Evolutionary conservation across 2,797 vertebrate genomes (phyloP).

Genomic region (Anguilla marmorata): DNA sequence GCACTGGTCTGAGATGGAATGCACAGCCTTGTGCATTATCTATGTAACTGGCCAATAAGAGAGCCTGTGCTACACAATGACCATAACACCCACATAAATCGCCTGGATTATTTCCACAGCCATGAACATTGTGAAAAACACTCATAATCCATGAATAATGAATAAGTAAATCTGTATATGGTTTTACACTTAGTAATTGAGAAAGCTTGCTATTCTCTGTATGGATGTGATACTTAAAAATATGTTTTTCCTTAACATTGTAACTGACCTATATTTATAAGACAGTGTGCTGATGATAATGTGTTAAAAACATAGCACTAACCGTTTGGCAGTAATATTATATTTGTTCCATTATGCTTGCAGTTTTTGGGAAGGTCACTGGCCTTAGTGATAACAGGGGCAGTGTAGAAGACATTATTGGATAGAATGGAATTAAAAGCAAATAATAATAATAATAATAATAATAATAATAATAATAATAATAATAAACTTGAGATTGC

Average conservation of each 20-base stretch:
- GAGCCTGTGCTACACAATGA: no score
- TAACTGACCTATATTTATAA: background rate
- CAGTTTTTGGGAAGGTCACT: background rate
- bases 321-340: background rate
- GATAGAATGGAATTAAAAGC: background rate
- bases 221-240: background rate
- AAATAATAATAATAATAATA: background rate
- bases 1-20: background rate
- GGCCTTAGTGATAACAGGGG: background rate
- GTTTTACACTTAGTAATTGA: no score
- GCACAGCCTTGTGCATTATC: no score
- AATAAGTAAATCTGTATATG: background rate
- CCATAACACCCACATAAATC: no score
- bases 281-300: background rate
- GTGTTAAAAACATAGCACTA: background rate
- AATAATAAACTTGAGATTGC: background rate
- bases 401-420: background rate
- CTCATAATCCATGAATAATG: background rate
- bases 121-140: background rate
- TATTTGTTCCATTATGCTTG: background rate
- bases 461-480: background rate
- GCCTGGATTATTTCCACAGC: no score
- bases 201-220: no score
- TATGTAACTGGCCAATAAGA: no score
- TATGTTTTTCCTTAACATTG: background rate